Evolutionary conservation across 2,888 invertebrate species (phyloP).

Genomic region (Leptothorax acervorum): DNA sequence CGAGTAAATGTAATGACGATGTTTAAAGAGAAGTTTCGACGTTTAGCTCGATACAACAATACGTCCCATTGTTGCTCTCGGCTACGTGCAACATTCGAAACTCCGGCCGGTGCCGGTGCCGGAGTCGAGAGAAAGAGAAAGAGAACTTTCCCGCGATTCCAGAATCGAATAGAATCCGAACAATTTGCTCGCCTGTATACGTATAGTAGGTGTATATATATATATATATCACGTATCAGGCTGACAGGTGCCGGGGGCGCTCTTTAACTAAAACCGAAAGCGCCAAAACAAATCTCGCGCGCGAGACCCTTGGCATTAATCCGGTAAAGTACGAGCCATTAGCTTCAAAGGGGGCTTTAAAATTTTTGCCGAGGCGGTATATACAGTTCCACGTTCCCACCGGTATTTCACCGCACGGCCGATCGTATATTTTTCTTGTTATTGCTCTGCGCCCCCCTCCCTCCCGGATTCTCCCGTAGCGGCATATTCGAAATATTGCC

Average conservation of each 20-base stretch:
- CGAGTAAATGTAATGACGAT: slow-evolving; percentile 54
- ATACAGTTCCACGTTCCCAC: slow-evolving; percentile 1
- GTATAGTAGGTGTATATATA: not conserved
- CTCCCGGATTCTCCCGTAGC: not conserved
- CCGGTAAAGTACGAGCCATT: slow-evolving; percentile 52
- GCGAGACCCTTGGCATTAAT: slow-evolving; percentile 49
- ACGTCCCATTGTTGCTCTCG: slow-evolving; percentile 50
- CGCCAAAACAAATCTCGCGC: slow-evolving; percentile 51
- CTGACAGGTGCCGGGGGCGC: slow-evolving; percentile 36
- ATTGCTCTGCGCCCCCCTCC: not conserved
- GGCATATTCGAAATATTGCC: slow-evolving; percentile 26
- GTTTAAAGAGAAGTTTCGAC: slow-evolving; percentile 54
- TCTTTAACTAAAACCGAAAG: slow-evolving; percentile 48
- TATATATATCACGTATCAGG: not conserved
- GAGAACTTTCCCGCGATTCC: slow-evolving; percentile 36
- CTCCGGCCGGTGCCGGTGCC: slow-evolving; percentile 13
- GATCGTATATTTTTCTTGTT: slow-evolving; percentile 49
- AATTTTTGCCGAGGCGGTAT: slow-evolving; percentile 31
- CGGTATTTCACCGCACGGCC: slow-evolving; percentile 39
- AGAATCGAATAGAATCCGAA: slow-evolving; percentile 50
- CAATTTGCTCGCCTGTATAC: slow-evolving; percentile 43
- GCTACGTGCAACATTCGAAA: slow-evolving; percentile 47
- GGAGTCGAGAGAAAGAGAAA: not conserved
- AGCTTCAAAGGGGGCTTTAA: slow-evolving; percentile 47
- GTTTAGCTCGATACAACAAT: slow-evolving; percentile 54